Evolutionary conservation across 23 tunicate genomes (phyloP).

Genomic region (Ascidia mentula): DNA sequence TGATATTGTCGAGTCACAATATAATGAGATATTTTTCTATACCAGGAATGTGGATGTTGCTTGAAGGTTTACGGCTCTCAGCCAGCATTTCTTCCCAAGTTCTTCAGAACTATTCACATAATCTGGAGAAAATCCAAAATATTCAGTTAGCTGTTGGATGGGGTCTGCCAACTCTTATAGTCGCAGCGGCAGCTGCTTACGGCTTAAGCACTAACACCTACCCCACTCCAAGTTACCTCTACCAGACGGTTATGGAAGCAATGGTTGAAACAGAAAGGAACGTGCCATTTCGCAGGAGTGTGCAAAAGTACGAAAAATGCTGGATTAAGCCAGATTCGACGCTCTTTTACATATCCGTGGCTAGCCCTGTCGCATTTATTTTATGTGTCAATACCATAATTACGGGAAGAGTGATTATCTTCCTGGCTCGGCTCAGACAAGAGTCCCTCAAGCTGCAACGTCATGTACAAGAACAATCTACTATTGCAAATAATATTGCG

Average conservation of each 20-base stretch:
- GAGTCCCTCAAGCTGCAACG: background rate
- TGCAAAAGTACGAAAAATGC: background rate
- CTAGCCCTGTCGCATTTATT: background rate
- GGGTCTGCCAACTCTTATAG: constrained; percentile 24
- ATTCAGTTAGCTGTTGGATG: background rate
- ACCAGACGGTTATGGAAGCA: background rate
- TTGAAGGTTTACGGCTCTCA: constrained; percentile 19
- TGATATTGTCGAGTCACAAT: too few relatives aligned
- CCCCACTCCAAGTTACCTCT: constrained; percentile 3
- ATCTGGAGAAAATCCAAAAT: background rate
- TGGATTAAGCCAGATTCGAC: background rate
- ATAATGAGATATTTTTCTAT: too few relatives aligned
- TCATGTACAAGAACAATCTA: background rate
- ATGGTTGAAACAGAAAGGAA: too few relatives aligned
- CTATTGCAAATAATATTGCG: background rate
- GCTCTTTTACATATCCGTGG: background rate
- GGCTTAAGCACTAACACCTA: constrained; percentile 14
- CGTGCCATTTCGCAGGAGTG: too few relatives aligned
- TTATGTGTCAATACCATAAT: background rate
- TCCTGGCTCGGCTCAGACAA: background rate
- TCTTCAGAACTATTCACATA: background rate
- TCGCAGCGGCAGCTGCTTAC: constrained; percentile 5
- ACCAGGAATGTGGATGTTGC: constrained; percentile 40
- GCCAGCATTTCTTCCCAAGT: background rate
- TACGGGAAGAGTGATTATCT: background rate